phyloP scores from a whole-genome alignment of 2,113 vertebrate genomes.

The Apistogramma diplotaenia region DNA sequence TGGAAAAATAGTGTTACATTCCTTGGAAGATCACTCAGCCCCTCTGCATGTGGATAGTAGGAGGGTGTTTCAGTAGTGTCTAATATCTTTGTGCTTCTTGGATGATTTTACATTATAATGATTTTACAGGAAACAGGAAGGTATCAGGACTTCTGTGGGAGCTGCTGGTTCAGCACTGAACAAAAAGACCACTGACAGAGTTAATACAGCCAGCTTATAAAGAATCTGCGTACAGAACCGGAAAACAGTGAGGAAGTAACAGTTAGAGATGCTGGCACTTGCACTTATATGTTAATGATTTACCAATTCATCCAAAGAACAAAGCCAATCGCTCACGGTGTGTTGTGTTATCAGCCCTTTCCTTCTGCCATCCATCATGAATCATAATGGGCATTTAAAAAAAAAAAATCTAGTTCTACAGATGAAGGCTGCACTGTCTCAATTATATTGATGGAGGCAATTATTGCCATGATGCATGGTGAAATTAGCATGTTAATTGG shows the following conservation, averaged over 20 bases:
- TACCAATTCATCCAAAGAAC: neutral
- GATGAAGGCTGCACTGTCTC: slow-evolving; percentile 1
- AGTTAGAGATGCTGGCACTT: neutral
- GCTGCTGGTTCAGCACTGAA: no score
- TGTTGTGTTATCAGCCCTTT: neutral
- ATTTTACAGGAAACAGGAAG: no score
- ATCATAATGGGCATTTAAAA: neutral
- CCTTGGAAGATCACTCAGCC: neutral
- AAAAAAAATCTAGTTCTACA: neutral
- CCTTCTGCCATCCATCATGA: neutral
- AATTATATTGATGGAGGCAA: slow-evolving; percentile 58
- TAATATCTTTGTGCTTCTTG: no score
- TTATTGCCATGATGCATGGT: slow-evolving; percentile 50
- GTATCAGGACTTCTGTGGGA: no score
- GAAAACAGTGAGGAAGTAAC: neutral
- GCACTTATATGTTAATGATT: neutral
- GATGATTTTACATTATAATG: no score
- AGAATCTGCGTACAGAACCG: neutral
- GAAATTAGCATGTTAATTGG: slow-evolving; percentile 64
- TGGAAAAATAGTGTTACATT: neutral
- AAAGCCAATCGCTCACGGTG: neutral
- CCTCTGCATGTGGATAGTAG: neutral
- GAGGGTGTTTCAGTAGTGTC: no score
- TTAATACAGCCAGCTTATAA: no score
- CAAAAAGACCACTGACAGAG: no score